Evolutionary conservation across 2,888 invertebrate genomes (phyloP).

Genomic region (Archips xylosteana): DNA sequence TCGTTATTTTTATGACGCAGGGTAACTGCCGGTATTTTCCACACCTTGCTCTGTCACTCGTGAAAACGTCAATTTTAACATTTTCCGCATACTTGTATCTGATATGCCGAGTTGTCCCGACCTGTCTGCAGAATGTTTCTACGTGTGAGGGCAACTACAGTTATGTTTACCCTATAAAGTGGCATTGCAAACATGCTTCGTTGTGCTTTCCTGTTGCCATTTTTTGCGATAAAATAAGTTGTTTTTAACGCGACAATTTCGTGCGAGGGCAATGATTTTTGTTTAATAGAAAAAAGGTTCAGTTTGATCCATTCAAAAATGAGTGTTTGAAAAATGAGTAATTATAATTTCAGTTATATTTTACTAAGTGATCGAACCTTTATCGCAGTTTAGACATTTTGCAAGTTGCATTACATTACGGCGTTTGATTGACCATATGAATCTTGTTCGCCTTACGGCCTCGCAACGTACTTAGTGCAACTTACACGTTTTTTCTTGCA

Average conservation of each 20-base stretch:
- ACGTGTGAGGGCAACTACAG: slow-evolving; percentile 30
- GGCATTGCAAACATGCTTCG: slow-evolving; percentile 26
- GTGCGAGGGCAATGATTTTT: background rate
- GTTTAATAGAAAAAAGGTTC: background rate
- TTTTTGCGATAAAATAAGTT: slow-evolving; percentile 17
- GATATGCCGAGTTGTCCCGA: slow-evolving; percentile 29
- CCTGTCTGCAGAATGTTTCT: slow-evolving; percentile 15
- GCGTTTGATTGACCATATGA: no score
- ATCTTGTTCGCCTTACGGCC: no score
- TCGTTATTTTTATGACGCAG: slow-evolving; percentile 39
- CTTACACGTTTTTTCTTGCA: no score
- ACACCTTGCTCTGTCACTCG: slow-evolving; percentile 39
- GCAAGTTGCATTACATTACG: no score
- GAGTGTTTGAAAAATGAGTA: no score
- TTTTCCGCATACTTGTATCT: slow-evolving; percentile 42
- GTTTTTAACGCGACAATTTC: slow-evolving; percentile 1
- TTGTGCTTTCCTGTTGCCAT: slow-evolving; percentile 9
- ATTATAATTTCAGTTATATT: no score
- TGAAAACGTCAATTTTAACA: slow-evolving; percentile 42
- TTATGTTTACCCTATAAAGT: slow-evolving; percentile 34
- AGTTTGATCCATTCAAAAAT: background rate
- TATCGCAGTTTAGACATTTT: no score
- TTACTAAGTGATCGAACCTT: no score
- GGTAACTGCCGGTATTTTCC: slow-evolving; percentile 35
- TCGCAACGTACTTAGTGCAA: no score